These are phyloP conservation scores for Paracentrotus lividus DNA, from an alignment of 53 echinoderm and acorn worm species.

Conservation along the genomic window DNA sequence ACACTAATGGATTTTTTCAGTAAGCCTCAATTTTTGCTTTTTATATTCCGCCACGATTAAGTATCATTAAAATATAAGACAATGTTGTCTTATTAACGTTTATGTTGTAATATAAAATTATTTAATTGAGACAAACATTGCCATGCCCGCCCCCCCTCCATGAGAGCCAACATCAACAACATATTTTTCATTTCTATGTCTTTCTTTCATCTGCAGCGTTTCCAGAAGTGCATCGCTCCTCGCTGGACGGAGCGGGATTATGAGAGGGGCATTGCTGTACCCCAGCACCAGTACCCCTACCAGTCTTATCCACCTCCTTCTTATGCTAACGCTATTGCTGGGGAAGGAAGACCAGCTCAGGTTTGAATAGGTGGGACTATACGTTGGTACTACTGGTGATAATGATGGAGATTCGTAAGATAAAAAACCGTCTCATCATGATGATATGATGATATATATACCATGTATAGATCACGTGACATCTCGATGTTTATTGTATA, in stretches of 20 bases:
- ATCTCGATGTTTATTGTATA: too few relatives aligned
- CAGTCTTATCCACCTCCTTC: constrained; percentile 92
- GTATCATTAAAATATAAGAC: too few relatives aligned
- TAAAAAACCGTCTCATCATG: background rate
- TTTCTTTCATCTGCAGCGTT: constrained; percentile 76
- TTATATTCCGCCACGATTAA: too few relatives aligned
- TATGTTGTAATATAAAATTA: too few relatives aligned
- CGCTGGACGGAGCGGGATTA: constrained; percentile 90
- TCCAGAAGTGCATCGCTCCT: constrained; percentile 83
- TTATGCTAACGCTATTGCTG: constrained; percentile 88
- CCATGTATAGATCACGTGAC: background rate
- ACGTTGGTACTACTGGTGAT: background rate
- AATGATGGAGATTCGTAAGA: constrained; percentile 24
- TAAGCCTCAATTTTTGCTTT: too few relatives aligned
- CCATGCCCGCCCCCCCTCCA: too few relatives aligned
- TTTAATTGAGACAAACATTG: too few relatives aligned
- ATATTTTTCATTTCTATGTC: background rate
- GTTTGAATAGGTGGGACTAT: constrained; percentile 32
- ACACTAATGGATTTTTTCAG: too few relatives aligned
- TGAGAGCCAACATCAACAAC: too few relatives aligned
- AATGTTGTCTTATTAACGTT: too few relatives aligned
- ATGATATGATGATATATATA: background rate
- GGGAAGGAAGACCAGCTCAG: constrained; percentile 63
- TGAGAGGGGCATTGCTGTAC: constrained; percentile 76
- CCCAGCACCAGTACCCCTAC: constrained; percentile 82